A percentile compares a stretch with the other conserved stretches of the same genome.
These are phyloP conservation scores for Chironomus striatipennis DNA, from an alignment of 1,140 invertebrate genomes.

Conservation along the genomic window DNA sequence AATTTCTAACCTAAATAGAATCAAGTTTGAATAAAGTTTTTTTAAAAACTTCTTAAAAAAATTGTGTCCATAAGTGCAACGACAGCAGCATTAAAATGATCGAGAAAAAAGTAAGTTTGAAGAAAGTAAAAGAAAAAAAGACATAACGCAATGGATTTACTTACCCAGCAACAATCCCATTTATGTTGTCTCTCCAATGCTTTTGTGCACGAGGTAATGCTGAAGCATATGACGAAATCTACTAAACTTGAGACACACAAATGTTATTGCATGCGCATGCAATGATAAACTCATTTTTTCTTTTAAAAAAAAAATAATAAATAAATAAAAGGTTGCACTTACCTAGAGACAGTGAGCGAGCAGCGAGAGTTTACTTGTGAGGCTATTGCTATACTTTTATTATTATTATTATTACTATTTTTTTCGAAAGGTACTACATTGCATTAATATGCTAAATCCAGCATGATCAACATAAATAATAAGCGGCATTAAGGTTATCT, in stretches of 20 bases:
- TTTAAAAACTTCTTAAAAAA: conserved; percentile 1
- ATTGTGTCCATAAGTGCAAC: background rate
- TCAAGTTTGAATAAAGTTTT: conserved; percentile 2
- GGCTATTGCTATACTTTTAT: background rate
- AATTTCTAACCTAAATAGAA: conserved; percentile 3
- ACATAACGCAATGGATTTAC: background rate
- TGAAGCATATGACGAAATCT: background rate
- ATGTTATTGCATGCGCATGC: background rate
- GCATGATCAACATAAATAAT: conserved; percentile 22
- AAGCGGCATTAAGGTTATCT: conserved; percentile 17
- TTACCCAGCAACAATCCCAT: background rate
- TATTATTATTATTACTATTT: background rate
- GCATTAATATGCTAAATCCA: background rate
- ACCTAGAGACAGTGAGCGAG: background rate
- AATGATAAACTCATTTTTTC: background rate
- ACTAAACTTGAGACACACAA: conserved; percentile 4
- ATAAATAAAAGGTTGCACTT: conserved; percentile 11
- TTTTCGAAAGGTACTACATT: background rate
- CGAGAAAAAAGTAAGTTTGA: background rate
- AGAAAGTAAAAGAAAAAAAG: background rate
- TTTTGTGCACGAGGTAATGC: background rate
- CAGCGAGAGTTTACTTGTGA: background rate
- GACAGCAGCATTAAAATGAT: background rate
- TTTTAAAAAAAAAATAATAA: background rate
- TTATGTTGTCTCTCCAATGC: background rate